Percentiles rank a stretch among this genome's conserved stretches.
These are phyloP conservation scores for Hemichromis elongatus DNA, from an alignment of 2,113 vertebrate species.

Conservation along the genomic window DNA sequence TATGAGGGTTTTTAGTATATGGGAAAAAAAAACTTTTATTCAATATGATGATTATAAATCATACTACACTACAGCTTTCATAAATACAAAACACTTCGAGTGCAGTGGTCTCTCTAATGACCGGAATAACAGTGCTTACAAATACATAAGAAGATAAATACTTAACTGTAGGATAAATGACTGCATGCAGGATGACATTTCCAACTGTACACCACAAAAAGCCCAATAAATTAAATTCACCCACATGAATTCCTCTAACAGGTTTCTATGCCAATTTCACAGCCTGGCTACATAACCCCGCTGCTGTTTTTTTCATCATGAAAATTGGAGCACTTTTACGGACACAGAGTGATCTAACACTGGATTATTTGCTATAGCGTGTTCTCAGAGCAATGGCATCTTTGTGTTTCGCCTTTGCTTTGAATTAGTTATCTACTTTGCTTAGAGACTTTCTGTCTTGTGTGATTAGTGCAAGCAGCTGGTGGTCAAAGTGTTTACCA, in stretches of 20 bases:
- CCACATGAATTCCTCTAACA: slow-evolving; percentile 18
- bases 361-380: not conserved
- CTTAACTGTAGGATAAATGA: not conserved
- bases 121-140: not conserved
- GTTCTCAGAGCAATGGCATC: not conserved
- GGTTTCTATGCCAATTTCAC: slow-evolving; percentile 16
- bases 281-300: slow-evolving; percentile 5
- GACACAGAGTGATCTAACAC: not conserved
- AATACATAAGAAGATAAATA: not conserved
- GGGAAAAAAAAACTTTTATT: not conserved
- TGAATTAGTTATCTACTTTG: not conserved
- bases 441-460: not conserved
- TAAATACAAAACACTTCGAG: not conserved
- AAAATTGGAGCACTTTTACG: not conserved
- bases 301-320: not conserved
- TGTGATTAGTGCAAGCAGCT: not conserved
- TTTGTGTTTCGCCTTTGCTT: not conserved
- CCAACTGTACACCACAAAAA: not conserved
- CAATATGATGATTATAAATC: not conserved
- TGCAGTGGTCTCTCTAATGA: not conserved
- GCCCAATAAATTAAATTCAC: not conserved
- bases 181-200: not conserved
- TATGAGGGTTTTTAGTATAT: not conserved
- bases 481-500: not conserved
- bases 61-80: not conserved